phyloP scores from a whole-genome alignment of 2,797 vertebrate species.

The Geotrypetes seraphini region DNA sequence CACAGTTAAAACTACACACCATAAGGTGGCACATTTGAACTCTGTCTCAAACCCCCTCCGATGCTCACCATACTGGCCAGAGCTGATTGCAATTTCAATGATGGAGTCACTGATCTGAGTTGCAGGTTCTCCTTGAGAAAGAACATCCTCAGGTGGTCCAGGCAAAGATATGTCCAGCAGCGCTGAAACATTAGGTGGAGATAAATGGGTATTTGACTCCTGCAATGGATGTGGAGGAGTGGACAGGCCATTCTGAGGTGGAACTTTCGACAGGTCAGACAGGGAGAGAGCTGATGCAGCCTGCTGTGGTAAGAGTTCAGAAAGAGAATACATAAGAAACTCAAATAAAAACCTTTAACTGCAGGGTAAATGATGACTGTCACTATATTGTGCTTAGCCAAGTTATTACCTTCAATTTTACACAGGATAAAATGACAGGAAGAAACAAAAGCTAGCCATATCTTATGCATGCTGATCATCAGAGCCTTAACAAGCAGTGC shows the following conservation, averaged over 20 bases:
- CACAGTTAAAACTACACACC: no score
- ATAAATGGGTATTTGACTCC: constrained; percentile 66
- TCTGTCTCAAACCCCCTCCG: no score
- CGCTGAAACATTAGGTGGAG: constrained; percentile 88
- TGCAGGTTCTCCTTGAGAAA: constrained; percentile 78
- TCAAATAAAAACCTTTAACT: no score
- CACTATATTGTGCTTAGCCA: no score
- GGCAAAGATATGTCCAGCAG: constrained; percentile 93
- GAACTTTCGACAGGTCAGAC: constrained; percentile 47
- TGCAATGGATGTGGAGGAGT: constrained; percentile 57
- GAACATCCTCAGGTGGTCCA: constrained; percentile 88
- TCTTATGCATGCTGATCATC: no score
- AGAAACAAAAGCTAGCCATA: no score
- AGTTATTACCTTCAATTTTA: no score
- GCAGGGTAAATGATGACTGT: no score
- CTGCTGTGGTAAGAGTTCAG: constrained; percentile 28
- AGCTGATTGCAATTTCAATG: constrained; percentile 96
- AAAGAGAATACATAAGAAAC: neutral
- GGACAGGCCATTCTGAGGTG: constrained; percentile 68
- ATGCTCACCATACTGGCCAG: constrained; percentile 80
- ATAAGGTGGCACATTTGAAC: no score
- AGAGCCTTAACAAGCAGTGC: no score
- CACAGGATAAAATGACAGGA: no score
- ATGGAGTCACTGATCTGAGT: constrained; percentile 96
- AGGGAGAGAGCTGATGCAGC: constrained; percentile 45